Base-by-base conservation (phyloP, 2,797 vertebrate genomes). In the Ctenopoma multispine region DNA sequence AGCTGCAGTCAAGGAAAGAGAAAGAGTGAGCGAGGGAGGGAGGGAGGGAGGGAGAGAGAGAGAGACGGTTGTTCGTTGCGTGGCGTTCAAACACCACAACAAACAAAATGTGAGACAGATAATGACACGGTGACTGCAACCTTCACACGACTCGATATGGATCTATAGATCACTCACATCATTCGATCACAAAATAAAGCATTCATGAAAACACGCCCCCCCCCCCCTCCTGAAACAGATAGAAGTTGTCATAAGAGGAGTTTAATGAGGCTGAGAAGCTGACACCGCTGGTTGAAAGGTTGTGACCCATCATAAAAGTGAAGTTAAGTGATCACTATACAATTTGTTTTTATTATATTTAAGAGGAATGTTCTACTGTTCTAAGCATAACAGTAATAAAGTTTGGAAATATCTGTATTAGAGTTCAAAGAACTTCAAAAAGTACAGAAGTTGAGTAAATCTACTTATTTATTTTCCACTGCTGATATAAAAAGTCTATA, bases 1-100 rank as follows among this genome's bases (percentile, higher is more conserved):
- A 85, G 86, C 87, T 82, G 65, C 81, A 89, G 82, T 86, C 78
- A 84, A 85, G 70, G 83, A 73, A 21, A 21, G 61, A 24, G 67
- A 18, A 38, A 46, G 40, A 31, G 62, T 13, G 12, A 1, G 49
- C 5, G 20, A 53, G 5, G 50, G 13, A 29, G 69, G 34, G 60
- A 50, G 24, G 9, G 46, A 20, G 48, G 47, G 5, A 50, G 13
- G 29, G 69, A 43, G 60, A 50, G 24, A 14, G 5, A 55, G 13
- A 29, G 65, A 43, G 60, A 50, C 24, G 11, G 41, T 48, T 41
- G 36, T 59, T 85, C 40, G 21, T 71, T 77, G 56, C 43, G 61
- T 77, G 79, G 64, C 72, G 67, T 63, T 72, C 60, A 87, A 79
- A 85, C 67, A 63, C 24, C 11, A 58, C 50, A 61, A 65, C 59